These are phyloP conservation scores for Cenopis cana DNA, from an alignment of 2,888 invertebrate genomes.

Conservation along the genomic window DNA sequence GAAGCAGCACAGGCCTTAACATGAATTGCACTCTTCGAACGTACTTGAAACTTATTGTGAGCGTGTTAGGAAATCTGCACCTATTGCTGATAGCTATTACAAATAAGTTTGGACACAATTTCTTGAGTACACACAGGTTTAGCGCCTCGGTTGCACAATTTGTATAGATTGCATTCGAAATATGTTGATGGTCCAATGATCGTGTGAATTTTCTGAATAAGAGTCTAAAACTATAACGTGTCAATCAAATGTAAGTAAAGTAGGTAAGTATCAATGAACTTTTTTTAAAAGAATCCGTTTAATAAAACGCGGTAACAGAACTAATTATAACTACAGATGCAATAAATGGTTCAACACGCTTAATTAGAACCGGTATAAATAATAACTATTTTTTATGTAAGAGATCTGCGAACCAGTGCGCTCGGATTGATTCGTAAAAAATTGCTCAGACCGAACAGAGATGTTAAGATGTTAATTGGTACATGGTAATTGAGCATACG, in stretches of 20 bases:
- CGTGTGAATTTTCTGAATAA: too few species aligned
- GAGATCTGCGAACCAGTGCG: too few species aligned
- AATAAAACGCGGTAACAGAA: not conserved
- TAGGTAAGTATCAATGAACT: too few species aligned
- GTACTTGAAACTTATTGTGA: conserved; percentile 34
- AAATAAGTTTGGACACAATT: conserved; percentile 34
- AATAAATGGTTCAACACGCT: too few species aligned
- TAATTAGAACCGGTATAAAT: too few species aligned
- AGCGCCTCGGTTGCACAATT: conserved; percentile 4
- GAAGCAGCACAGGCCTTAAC: not conserved
- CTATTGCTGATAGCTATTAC: conserved; percentile 24
- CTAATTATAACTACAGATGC: not conserved
- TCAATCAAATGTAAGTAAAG: too few species aligned
- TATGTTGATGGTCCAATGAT: not conserved
- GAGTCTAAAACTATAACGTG: too few species aligned
- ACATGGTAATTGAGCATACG: not conserved
- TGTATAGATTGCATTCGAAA: conserved; percentile 10
- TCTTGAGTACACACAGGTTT: conserved; percentile 8
- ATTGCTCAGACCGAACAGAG: too few species aligned
- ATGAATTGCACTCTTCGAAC: conserved; percentile 26
- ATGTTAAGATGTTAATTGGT: too few species aligned
- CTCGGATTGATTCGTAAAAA: too few species aligned
- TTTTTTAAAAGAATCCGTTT: too few species aligned
- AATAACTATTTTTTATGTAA: too few species aligned
- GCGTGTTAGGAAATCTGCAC: conserved; percentile 30